Conservation (phyloP, 2,888 invertebrate species). For the Drosophila greeni region DNA sequence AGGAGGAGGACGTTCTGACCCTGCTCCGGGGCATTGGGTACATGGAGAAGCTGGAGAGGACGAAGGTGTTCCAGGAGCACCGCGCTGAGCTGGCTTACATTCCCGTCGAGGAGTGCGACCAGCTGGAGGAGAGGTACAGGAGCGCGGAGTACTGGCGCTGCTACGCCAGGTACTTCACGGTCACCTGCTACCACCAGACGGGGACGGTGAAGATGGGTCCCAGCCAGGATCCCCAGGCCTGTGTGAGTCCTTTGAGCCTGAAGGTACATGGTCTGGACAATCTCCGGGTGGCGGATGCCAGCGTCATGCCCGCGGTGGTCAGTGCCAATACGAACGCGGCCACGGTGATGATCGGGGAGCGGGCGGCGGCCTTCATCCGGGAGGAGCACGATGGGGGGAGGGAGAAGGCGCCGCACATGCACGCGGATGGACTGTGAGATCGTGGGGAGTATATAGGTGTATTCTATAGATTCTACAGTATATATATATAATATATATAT, state of each 20-base stretch:
- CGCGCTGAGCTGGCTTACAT: slow-evolving; percentile 65
- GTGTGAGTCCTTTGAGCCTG: slow-evolving; percentile 83
- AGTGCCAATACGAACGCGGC: slow-evolving; percentile 92
- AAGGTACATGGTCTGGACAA: slow-evolving; percentile 83
- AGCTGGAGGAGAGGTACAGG: slow-evolving; percentile 44
- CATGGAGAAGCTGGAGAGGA: slow-evolving; percentile 75
- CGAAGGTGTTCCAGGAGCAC: slow-evolving; percentile 77
- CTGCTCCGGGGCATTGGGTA: slow-evolving; percentile 80
- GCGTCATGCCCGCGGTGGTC: slow-evolving; percentile 87
- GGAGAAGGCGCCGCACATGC: slow-evolving; percentile 13
- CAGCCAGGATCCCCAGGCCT: slow-evolving; percentile 81
- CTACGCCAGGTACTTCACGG: slow-evolving; percentile 82
- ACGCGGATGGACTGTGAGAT: slow-evolving; percentile 42
- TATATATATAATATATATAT: neutral
- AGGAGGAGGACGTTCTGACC: slow-evolving; percentile 81
- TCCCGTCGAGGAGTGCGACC: slow-evolving; percentile 64
- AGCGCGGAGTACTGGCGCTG: slow-evolving; percentile 83
- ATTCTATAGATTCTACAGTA: neutral
- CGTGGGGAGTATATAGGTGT: no score
- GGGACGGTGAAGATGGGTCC: slow-evolving; percentile 88
- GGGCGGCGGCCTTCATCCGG: slow-evolving; percentile 82
- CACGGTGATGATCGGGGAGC: slow-evolving; percentile 91
- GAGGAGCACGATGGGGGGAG: slow-evolving; percentile 40
- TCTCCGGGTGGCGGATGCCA: slow-evolving; percentile 86
- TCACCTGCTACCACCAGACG: slow-evolving; percentile 84